Evolutionary conservation across 1,140 invertebrate species (phyloP).

Genomic region (Bombus sylvicola): DNA sequence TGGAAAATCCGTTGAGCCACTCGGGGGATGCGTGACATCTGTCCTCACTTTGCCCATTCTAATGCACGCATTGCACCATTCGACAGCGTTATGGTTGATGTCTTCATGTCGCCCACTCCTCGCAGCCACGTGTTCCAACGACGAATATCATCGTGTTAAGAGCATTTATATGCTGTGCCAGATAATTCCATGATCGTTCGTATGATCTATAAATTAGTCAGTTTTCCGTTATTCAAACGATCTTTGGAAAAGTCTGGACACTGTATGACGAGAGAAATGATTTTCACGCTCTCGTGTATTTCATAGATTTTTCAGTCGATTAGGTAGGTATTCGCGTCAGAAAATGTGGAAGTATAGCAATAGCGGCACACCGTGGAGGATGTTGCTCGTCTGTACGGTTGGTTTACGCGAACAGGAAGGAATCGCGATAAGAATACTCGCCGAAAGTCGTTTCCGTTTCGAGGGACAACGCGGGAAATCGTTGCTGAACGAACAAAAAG

Average conservation of each 20-base stretch:
- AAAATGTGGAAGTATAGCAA: slow-evolving; percentile 7
- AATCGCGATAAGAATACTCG: slow-evolving; percentile 60
- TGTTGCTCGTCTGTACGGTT: slow-evolving; percentile 34
- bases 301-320: background rate
- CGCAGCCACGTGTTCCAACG: background rate
- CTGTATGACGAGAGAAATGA: too few species aligned
- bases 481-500: slow-evolving; percentile 61
- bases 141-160: background rate
- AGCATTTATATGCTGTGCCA: background rate
- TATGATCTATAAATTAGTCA: too few species aligned
- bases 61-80: slow-evolving; percentile 46
- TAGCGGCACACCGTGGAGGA: background rate
- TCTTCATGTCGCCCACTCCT: slow-evolving; percentile 64
- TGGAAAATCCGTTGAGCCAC: slow-evolving; percentile 70
- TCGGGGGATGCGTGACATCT: slow-evolving; percentile 72
- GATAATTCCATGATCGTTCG: background rate
- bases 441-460: slow-evolving; percentile 61
- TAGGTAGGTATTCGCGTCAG: background rate
- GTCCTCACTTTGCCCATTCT: slow-evolving; percentile 64
- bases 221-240: background rate
- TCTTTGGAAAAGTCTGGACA: background rate
- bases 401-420: slow-evolving; percentile 64
- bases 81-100: slow-evolving; percentile 64
- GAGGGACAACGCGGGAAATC: slow-evolving; percentile 61
- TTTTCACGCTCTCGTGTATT: background rate